Evolutionary conservation across 2,797 vertebrate species (phyloP), one percentile per base, ranked within the genome.

Genomic region (Sebastiscus albofasciatus): DNA sequence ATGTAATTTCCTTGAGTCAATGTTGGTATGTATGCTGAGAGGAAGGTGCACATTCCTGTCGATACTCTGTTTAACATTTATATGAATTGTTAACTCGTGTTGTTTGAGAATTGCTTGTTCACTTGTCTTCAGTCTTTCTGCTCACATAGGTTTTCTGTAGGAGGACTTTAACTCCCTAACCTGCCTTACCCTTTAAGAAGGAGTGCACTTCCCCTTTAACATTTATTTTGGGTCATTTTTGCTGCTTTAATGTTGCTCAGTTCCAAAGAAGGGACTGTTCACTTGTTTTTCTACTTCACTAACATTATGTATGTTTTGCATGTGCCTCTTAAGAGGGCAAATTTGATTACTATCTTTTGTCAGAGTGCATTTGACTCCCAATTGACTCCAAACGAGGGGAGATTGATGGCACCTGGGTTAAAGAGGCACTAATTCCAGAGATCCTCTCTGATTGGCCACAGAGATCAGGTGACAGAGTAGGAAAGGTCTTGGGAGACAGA

Each of bases 1-100:
- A 42, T 0, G 9, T 26, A 9, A 8, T 26, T 39, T 24, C 0
- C 0, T 2, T n/a, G 8, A 61, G 0, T n/a, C 10, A 55, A 0
- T 33, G 22, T 58, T 58, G 4, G 27, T 20, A 31, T 31, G 0
- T 61, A 20, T 31, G 59, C 16, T 64, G 59, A 10, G 29, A 59
- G 18, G 29, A 61, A 20, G 27, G 7, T 61, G 27, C 18, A 61
- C 59, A 61, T 60, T 59, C 27, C 18, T 61, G 0, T 27, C 0
- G 26, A 26, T 0, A 0, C 7, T 61, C 18, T 61, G 18, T 11
- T 33, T 26, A 27, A 58, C 56, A 24, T 24, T 26, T 5, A 0
- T 26, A 27, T 58, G 59, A 61, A 5, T 18, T 16, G 18, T 20
- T 29, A 33, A 24, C 4, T 22, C 6, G 11, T 36, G 10, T 34